Evolutionary conservation across 2,797 vertebrate genomes (phyloP).

Genomic region (Mionectes olivaceus): DNA sequence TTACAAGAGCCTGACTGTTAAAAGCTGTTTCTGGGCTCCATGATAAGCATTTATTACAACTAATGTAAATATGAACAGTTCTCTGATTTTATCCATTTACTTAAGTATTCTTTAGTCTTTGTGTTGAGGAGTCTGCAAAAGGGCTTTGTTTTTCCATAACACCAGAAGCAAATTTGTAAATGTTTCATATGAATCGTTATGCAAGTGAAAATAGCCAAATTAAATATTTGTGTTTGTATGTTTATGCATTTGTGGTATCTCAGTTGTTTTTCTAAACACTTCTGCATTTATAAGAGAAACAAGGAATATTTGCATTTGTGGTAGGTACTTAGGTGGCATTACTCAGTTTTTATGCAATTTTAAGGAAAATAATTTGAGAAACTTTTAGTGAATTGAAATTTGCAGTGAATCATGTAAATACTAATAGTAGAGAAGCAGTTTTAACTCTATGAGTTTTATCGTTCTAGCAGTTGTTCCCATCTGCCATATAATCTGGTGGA

Average conservation of each 20-base stretch:
- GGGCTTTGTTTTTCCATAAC: background rate
- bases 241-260: background rate
- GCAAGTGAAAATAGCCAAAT: background rate
- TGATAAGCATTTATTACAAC: constrained; percentile 11
- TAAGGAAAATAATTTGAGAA: background rate
- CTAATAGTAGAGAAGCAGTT: background rate
- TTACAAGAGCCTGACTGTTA: background rate
- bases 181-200: background rate
- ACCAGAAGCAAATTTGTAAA: background rate
- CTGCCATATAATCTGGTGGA: background rate
- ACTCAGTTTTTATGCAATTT: background rate
- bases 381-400: background rate
- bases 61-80: background rate
- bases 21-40: constrained; percentile 15
- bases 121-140: background rate
- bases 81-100: background rate
- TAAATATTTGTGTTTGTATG: background rate
- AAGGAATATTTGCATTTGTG: background rate
- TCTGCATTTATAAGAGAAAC: background rate
- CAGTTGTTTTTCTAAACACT: background rate
- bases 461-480: background rate
- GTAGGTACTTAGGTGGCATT: background rate
- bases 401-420: background rate
- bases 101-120: background rate
- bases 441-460: background rate